Evolutionary conservation across 2,888 invertebrate genomes (phyloP), one percentile per base, ranked within the genome.

Genomic region (Catocala nupta): DNA sequence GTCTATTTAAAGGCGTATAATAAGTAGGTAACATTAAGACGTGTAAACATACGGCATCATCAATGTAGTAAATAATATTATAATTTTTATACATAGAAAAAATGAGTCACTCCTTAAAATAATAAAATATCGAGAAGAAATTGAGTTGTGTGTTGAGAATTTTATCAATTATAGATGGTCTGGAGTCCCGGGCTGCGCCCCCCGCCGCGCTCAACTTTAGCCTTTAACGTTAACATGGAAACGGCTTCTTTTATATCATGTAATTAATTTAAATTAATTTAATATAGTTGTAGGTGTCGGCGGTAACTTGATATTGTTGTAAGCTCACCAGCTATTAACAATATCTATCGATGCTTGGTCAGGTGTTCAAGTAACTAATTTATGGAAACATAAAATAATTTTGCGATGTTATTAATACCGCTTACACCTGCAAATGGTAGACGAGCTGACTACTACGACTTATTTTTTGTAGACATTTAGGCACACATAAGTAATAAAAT

Each of bases 151-250:
- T 85, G 86, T 86, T 82, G 86, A 90, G 91, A 88, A 90, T 90
- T 89, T 91, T 89, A 91, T 92, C 90, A 91, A 91, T 91, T 87
- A 88, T 86, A 78, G 82, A 85, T 85, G 81, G 71, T 73, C 73
- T 68, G 68, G 72, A 67, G 65, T 55, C 70, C 71, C 77, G 75
- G 80, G 55, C 63, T 69, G 68, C 75, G 78, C 82, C 86, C 87
- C 87, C 90, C 80, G 84, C 81, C 56, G 87, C 55, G 74, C 73
- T 69, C 63, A 71, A 75, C 69, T 70, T 76, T 70, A 75, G 70
- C 72, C 71, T 74, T 71, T 70, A 65, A 60, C 34, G 57, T 68
- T 73, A 71, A 71, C 71, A 76, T 81, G 79, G 78, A 83, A 65
- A 75, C 63, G 75, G 77, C 80, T 83, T 77, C 64, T 77, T 63